Base-by-base conservation (phyloP, 1,140 invertebrate species). In the Ericerus pela region DNA sequence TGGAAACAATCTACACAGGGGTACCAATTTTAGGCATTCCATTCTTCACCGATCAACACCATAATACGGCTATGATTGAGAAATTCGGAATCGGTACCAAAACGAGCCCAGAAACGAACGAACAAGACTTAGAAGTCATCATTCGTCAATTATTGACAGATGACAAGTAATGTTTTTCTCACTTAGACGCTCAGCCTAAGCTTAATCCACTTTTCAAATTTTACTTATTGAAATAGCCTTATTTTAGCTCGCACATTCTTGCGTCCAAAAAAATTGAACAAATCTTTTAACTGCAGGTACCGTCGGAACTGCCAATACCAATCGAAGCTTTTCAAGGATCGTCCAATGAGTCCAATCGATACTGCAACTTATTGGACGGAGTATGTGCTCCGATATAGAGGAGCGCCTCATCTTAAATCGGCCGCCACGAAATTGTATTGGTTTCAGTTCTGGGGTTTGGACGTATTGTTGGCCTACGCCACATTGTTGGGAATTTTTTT, bases 301-400 rank as follows among this genome's bases (percentile, higher is more conserved):
- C n/a, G n/a, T n/a, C n/a, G n/a, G n/a, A n/a, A n/a, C n/a, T n/a
- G n/a, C n/a, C n/a, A n/a, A n/a, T n/a, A n/a, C n/a, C n/a, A n/a
- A n/a, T n/a, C n/a, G n/a, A n/a, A n/a, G n/a, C n/a, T n/a, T n/a
- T 62, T 52, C 30, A 58, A 52, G 22, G 60, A 62, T 20, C 51
- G 58, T 26, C 69, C 77, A 0, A 61, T 77, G 57, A 63, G 67
- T 8, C 69, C 76, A 0, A 57, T 76, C 33, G 73, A 77, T 2
- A 73, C 69, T 0, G 74, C 76, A 0, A 62, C 76, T 18, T 79
- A 73, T 66, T 79, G 77, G 77, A 71, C 73, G 0, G 76, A 79
- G 61, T 79, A 79, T 58, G 63, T 63, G 4, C 33, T 73, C 10
- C 63, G 71, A 43, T 65, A 73, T 59, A 64, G 68, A 29, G 71